phyloP scores from a whole-genome alignment of 2,113 vertebrate species.

The Lontra canadensis region DNA sequence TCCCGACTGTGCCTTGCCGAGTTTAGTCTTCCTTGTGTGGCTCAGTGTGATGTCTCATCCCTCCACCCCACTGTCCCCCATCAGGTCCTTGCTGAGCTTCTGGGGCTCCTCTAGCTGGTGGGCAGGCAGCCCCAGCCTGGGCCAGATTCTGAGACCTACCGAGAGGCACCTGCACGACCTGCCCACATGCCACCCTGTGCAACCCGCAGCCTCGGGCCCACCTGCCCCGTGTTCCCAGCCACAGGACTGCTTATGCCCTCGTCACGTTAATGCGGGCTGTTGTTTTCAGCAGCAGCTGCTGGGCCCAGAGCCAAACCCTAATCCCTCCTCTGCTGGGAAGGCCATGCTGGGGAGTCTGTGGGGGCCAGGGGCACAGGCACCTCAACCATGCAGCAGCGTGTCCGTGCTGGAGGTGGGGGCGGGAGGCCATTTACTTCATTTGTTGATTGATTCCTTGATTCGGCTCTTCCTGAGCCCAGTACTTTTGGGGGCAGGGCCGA shows the following conservation, averaged over 20 bases:
- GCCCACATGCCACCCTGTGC: accelerated
- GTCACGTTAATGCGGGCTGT: background rate
- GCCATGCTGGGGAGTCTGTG: accelerated
- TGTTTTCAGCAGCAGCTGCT: background rate
- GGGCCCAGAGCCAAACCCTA: background rate
- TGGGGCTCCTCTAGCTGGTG: too few species aligned
- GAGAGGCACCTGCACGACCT: background rate
- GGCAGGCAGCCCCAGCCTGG: background rate
- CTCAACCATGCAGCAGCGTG: background rate
- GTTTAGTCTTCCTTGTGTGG: background rate
- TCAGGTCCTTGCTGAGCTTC: background rate
- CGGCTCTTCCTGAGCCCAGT: background rate
- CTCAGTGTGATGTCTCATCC: background rate
- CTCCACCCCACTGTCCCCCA: too few species aligned
- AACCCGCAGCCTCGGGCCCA: accelerated
- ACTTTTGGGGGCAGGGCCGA: background rate
- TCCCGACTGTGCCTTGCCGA: too few species aligned
- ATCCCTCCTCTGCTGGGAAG: background rate
- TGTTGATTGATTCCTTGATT: background rate
- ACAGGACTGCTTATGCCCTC: accelerated
- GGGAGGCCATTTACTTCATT: background rate
- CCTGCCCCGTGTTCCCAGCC: background rate
- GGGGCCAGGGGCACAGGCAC: background rate
- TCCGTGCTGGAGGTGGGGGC: accelerated
- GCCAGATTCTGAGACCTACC: background rate